Base-by-base conservation (phyloP, 2,113 vertebrate species). In the Bubalus kerabau region DNA sequence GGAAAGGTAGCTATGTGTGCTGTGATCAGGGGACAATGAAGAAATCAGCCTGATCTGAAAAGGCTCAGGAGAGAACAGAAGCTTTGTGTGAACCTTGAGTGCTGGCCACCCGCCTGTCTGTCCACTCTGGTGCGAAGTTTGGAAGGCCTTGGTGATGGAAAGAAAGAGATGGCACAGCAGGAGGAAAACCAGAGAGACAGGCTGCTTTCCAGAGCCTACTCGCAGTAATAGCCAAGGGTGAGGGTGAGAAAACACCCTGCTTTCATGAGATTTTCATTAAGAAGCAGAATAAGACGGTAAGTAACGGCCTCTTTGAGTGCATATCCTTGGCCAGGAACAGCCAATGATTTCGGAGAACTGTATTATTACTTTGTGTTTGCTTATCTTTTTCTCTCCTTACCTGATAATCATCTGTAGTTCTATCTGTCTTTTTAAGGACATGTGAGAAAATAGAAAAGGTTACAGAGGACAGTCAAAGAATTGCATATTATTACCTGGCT, bases 301-400 rank as follows among this genome's bases (percentile, higher is more conserved):
- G 95, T 90, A 78, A 98, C 23, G 43, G 91, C 87, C 92, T 85
- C 57, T 95, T 95, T 32, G 93, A 91, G 74, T 1, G 36, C 56
- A 21, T 84, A 10, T 32, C 48, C 87, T 71, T n/a, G 0, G 94
- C 97, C 67, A 84, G 84, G 94, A 90, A 90, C 95, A 85, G 11
- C 89, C 97, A 57, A 43, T 78, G 93, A 94, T 97, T 92, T 52
- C 89, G 36, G 95, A 95, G 91, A 87, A 87, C 91, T 84, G 3
- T 95, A 97, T 98, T 97, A 97, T 96, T 95, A 95, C 98, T 97
- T 93, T 82, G 97, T 95, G 98, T 98, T 98, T 97, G 96, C 98
- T 98, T 98, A 98, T 98, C 98, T 98, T 80, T 90, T 94, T 71
- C 97, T 86, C 95, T 76, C 93, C 96, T 97, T 94, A 57, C 98